Evolutionary conservation across 53 echinoderm and acorn worm species (phyloP).

Genomic region (Patiria pectinifera): DNA sequence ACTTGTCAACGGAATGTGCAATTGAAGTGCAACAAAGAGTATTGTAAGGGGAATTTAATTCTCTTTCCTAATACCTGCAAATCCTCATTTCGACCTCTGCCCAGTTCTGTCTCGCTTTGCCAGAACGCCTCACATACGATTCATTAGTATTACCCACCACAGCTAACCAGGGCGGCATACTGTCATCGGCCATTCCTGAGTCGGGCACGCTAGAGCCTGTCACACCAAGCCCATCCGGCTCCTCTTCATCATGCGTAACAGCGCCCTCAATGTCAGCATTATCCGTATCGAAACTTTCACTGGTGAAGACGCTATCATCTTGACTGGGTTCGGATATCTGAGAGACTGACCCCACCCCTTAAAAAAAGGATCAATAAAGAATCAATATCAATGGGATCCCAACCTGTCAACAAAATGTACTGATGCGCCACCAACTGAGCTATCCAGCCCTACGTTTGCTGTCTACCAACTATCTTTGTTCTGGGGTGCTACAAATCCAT

Average conservation of each 20-base stretch:
- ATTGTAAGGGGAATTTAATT: too few relatives aligned
- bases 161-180: constrained; percentile 85
- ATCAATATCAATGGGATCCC: not conserved
- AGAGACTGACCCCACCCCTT: constrained; percentile 14
- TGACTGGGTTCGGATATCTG: constrained; percentile 18
- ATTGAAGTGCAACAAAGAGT: too few relatives aligned
- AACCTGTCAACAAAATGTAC: too few relatives aligned
- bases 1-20: too few relatives aligned
- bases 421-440: too few relatives aligned
- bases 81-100: too few relatives aligned
- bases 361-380: not conserved
- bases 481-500: too few relatives aligned
- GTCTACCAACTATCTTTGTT: too few relatives aligned
- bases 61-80: too few relatives aligned
- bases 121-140: too few relatives aligned
- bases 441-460: too few relatives aligned
- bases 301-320: constrained; percentile 60
- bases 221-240: constrained; percentile 40
- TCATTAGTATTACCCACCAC: constrained; percentile 71
- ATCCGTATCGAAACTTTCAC: not conserved
- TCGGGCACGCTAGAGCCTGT: constrained; percentile 43
- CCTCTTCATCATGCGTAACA: constrained; percentile 12
- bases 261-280: constrained; percentile 12
- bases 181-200: constrained; percentile 1
- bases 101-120: too few relatives aligned